Conservation (phyloP, 2,888 invertebrate genomes). For the Bombylius discolor region DNA sequence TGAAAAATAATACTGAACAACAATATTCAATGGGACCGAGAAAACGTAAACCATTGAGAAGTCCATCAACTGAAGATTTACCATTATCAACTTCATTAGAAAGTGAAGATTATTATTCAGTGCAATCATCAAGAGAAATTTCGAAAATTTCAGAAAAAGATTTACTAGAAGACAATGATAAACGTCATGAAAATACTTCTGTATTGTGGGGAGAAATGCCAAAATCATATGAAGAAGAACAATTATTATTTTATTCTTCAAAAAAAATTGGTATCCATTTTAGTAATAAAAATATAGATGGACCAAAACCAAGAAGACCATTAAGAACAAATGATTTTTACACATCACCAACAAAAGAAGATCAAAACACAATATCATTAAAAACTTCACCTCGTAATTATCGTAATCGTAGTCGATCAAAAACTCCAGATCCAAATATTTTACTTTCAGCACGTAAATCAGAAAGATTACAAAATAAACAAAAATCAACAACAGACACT, state of each 20-base stretch:
- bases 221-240: no score
- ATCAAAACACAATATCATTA: background rate
- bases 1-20: background rate
- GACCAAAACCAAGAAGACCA: slow-evolving; percentile 6
- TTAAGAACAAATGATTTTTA: background rate
- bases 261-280: no score
- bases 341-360: background rate
- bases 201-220: no score
- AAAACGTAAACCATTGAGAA: slow-evolving; percentile 7
- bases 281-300: background rate
- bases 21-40: slow-evolving; percentile 1
- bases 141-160: background rate
- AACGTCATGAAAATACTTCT: background rate
- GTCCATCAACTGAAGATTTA: slow-evolving; percentile 1
- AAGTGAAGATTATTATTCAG: slow-evolving; percentile 9
- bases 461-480: background rate
- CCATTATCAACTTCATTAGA: slow-evolving; percentile 3
- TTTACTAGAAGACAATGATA: background rate
- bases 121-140: slow-evolving; percentile 1
- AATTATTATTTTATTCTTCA: no score
- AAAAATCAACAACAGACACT: background rate
- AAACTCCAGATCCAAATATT: slow-evolving; percentile 12
- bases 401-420: slow-evolving; percentile 7
- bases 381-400: background rate
- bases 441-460: slow-evolving; percentile 6